Conservation (phyloP, 2,797 vertebrate genomes). For the Melanotaenia maccullochi region DNA sequence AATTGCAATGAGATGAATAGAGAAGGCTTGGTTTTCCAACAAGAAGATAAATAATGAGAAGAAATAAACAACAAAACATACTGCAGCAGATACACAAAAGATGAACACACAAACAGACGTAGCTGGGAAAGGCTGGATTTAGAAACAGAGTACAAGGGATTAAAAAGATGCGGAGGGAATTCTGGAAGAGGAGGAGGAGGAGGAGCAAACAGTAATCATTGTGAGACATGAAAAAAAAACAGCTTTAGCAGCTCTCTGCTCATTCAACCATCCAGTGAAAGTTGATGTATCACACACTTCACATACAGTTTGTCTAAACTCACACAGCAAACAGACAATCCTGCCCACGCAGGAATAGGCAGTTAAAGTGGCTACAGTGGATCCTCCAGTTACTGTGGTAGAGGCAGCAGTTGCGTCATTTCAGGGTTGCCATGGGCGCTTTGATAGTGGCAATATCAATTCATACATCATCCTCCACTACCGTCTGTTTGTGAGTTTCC, state of each 20-base stretch:
- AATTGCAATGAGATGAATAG: conserved; percentile 35
- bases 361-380: conserved; percentile 38
- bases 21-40: conserved; percentile 28
- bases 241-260: conserved; percentile 22
- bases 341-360: conserved; percentile 46
- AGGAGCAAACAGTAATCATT: conserved; percentile 31
- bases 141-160: conserved; percentile 22
- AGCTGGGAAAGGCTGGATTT: conserved; percentile 31
- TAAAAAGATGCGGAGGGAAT: conserved; percentile 19
- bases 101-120: conserved; percentile 8
- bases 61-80: conserved; percentile 40
- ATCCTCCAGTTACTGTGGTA: conserved; percentile 72
- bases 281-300: conserved; percentile 28
- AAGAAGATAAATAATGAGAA: conserved; percentile 48
- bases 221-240: conserved; percentile 55
- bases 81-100: conserved; percentile 26
- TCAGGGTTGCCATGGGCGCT: conserved; percentile 65
- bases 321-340: conserved; percentile 42
- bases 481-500: conserved; percentile 24
- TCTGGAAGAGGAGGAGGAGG: conserved; percentile 9
- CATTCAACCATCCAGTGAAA: conserved; percentile 41
- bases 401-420: conserved; percentile 52
- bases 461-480: conserved; percentile 5
- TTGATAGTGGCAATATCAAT: conserved; percentile 40
- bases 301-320: conserved; percentile 4